These are phyloP conservation scores for Heliconius congener DNA, from an alignment of 1,140 invertebrate species.

Conservation along the genomic window DNA sequence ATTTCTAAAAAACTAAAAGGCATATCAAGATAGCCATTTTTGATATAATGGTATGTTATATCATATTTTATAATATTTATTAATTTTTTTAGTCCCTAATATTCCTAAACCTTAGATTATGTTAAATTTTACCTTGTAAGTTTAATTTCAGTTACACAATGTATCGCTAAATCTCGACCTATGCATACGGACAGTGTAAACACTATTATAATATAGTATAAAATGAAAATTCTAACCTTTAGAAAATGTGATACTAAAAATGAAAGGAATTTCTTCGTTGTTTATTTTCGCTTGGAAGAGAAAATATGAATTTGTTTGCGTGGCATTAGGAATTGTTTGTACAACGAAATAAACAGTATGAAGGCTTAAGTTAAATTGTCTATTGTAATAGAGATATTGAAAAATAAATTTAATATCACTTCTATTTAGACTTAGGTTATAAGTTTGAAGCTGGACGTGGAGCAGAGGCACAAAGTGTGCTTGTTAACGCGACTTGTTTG, in stretches of 20 bases:
- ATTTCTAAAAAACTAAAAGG: no score
- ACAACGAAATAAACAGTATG: not conserved
- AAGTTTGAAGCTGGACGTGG: no score
- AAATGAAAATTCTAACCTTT: slow-evolving; percentile 5
- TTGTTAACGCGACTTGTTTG: no score
- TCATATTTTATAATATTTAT: no score
- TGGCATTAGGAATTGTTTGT: not conserved
- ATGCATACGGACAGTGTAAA: not conserved
- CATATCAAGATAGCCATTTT: no score
- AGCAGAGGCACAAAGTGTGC: no score
- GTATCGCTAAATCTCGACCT: not conserved
- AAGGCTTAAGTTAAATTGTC: not conserved
- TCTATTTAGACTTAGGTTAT: no score
- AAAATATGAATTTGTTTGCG: slow-evolving; percentile 5
- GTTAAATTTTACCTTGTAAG: no score
- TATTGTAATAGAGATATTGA: not conserved
- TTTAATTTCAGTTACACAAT: not conserved
- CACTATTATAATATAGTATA: not conserved
- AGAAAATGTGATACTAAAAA: not conserved
- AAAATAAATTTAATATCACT: not conserved
- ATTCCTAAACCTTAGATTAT: no score
- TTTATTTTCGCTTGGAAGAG: not conserved
- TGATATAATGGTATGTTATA: no score
- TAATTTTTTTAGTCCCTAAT: no score
- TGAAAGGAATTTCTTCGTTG: slow-evolving; percentile 4